Percentiles rank a stretch among this genome's conserved stretches.
phyloP scores from a whole-genome alignment of 2,888 invertebrate species.

The Helleia helle region DNA sequence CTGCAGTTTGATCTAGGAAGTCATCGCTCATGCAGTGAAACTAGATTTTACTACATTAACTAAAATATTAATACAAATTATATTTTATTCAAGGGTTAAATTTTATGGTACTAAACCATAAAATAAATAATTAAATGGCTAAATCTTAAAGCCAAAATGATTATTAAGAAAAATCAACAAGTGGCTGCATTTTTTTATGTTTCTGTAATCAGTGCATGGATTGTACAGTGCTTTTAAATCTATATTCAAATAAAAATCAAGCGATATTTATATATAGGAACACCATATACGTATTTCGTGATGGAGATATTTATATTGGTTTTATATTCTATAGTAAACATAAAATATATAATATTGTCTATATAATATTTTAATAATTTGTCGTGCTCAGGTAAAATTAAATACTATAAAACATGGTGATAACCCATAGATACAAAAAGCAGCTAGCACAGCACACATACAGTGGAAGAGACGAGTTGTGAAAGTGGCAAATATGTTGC shows the following conservation, averaged over 20 bases:
- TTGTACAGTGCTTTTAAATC: slow-evolving; percentile 58
- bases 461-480: slow-evolving; percentile 71
- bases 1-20: slow-evolving; percentile 67
- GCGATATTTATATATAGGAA: slow-evolving; percentile 24
- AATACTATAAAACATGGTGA: slow-evolving; percentile 65
- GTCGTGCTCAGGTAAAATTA: slow-evolving; percentile 56
- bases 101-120: too few species aligned
- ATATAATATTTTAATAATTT: slow-evolving; percentile 15
- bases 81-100: too few species aligned
- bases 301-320: slow-evolving; percentile 10
- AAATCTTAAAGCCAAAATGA: too few species aligned
- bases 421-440: slow-evolving; percentile 72
- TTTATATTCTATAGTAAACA: slow-evolving; percentile 4
- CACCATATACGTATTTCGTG: slow-evolving; percentile 13
- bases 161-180: too few species aligned
- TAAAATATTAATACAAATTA: too few species aligned
- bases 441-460: slow-evolving; percentile 74
- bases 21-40: slow-evolving; percentile 59
- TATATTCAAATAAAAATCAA: slow-evolving; percentile 35
- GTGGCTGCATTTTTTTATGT: too few species aligned
- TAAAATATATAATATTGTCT: slow-evolving; percentile 11
- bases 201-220: slow-evolving; percentile 42
- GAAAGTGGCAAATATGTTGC: slow-evolving; percentile 68
- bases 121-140: too few species aligned
- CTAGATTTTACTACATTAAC: slow-evolving; percentile 20